Evolutionary conservation across 2,797 vertebrate species (phyloP).

Genomic region (Nothura maculosa): DNA sequence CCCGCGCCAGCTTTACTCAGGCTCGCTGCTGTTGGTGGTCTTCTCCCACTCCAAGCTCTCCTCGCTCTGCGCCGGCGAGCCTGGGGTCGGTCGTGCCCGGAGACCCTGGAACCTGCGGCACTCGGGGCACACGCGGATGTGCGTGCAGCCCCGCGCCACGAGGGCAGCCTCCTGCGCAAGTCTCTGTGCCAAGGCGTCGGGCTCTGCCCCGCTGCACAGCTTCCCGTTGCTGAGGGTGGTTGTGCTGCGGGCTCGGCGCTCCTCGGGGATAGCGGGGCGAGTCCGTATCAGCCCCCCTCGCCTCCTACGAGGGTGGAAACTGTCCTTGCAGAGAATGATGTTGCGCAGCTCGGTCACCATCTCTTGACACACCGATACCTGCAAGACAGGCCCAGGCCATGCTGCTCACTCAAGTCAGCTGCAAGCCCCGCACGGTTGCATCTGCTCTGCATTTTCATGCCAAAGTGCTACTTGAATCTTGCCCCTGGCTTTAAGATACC

Average conservation of each 20-base stretch:
- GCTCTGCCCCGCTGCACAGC: conserved; percentile 91
- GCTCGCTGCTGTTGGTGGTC: conserved; percentile 95
- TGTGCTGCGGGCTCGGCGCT: conserved; percentile 84
- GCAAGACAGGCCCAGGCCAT: not conserved
- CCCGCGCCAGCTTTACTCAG: conserved; percentile 84
- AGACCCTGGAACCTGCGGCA: conserved; percentile 97
- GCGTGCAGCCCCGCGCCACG: conserved; percentile 93
- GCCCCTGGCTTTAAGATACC: not conserved
- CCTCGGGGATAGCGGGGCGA: conserved; percentile 85
- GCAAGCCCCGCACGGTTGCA: fast-evolving
- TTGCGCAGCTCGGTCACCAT: conserved; percentile 96
- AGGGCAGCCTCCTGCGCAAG: conserved; percentile 94
- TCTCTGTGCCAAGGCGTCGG: conserved; percentile 94
- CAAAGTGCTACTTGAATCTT: not conserved
- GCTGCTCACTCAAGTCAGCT: not conserved
- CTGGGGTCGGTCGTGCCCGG: conserved; percentile 82
- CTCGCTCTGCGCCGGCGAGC: conserved; percentile 91
- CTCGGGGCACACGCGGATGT: conserved; percentile 97
- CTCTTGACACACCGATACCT: conserved; percentile 97
- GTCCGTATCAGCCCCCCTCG: conserved; percentile 82
- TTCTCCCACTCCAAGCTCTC: conserved; percentile 98
- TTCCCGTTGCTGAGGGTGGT: conserved; percentile 93
- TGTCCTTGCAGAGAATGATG: conserved; percentile 95
- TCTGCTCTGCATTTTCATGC: not conserved
- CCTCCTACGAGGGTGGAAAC: conserved; percentile 89